These are phyloP conservation scores for Cerastoderma edule DNA, from an alignment of 2,888 invertebrate genomes.

Conservation along the genomic window DNA sequence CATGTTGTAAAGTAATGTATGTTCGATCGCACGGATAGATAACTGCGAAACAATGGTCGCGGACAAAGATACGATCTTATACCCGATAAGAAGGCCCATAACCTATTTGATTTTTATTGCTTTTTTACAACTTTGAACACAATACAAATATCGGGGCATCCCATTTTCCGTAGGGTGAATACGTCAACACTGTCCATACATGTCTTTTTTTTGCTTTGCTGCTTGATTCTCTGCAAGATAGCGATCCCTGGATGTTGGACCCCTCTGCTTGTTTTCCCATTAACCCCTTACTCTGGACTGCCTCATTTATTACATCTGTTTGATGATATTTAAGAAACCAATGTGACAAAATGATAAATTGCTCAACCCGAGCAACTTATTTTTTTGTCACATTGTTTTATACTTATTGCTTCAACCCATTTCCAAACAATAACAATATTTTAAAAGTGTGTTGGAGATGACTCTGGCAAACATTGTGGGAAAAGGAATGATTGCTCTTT, in stretches of 20 bases:
- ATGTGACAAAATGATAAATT: not conserved
- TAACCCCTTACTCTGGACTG: too few species aligned
- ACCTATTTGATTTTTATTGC: slow-evolving; percentile 63
- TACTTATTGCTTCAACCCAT: too few species aligned
- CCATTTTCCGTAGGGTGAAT: slow-evolving; percentile 22
- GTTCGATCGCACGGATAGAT: slow-evolving; percentile 50
- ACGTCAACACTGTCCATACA: slow-evolving; percentile 18
- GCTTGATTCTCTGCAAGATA: too few species aligned
- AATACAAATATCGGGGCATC: slow-evolving; percentile 30
- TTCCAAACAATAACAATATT: too few species aligned
- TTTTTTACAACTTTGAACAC: slow-evolving; percentile 54
- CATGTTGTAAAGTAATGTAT: slow-evolving; percentile 45
- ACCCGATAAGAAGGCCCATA: slow-evolving; percentile 46
- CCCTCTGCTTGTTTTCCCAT: too few species aligned
- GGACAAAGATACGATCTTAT: slow-evolving; percentile 43
- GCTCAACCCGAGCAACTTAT: not conserved
- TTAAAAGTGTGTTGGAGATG: too few species aligned
- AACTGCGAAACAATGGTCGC: slow-evolving; percentile 49
- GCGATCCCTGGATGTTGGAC: not conserved
- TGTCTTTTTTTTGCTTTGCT: too few species aligned
- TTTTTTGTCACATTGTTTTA: slow-evolving; percentile 8
- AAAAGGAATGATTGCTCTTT: too few species aligned
- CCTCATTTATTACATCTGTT: too few species aligned
- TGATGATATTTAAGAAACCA: too few species aligned
- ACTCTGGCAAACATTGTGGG: too few species aligned